Evolutionary conservation across 2,888 invertebrate species (phyloP).

Genomic region (Spialia ferax): DNA sequence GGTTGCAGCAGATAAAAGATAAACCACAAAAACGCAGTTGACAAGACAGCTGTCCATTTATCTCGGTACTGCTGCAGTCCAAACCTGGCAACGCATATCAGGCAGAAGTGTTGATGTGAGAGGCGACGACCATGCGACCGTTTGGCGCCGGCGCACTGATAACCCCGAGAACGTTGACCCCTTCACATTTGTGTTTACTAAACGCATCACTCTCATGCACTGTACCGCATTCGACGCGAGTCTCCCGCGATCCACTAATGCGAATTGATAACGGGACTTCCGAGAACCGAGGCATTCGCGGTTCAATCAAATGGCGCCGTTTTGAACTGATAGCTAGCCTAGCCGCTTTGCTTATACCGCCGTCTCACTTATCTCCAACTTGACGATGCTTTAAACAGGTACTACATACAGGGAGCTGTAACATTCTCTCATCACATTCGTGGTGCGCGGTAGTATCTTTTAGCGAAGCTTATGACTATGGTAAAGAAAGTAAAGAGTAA

Average conservation of each 20-base stretch:
- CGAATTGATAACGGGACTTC: slow-evolving; percentile 28
- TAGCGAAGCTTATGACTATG: no score
- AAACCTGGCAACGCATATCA: slow-evolving; percentile 28
- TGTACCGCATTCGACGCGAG: slow-evolving; percentile 53
- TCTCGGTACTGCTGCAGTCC: background rate
- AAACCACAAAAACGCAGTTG: background rate
- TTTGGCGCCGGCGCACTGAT: slow-evolving; percentile 79
- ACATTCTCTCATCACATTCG: background rate
- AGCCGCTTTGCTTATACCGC: no score
- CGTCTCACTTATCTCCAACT: no score
- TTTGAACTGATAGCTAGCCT: background rate
- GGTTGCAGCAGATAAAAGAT: background rate
- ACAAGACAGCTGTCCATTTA: slow-evolving; percentile 2
- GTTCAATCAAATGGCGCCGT: background rate
- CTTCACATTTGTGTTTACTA: slow-evolving; percentile 77
- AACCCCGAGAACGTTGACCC: slow-evolving; percentile 83
- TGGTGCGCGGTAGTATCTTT: no score
- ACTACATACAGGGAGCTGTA: background rate
- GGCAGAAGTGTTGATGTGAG: slow-evolving; percentile 34
- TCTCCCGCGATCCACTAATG: slow-evolving; percentile 44
- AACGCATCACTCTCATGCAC: slow-evolving; percentile 61
- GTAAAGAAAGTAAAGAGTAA: no score
- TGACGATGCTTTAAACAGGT: no score
- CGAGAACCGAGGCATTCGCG: slow-evolving; percentile 16
- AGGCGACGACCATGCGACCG: slow-evolving; percentile 67